Base-by-base conservation (phyloP, 1,140 invertebrate species). In the Babylonia areolata region DNA sequence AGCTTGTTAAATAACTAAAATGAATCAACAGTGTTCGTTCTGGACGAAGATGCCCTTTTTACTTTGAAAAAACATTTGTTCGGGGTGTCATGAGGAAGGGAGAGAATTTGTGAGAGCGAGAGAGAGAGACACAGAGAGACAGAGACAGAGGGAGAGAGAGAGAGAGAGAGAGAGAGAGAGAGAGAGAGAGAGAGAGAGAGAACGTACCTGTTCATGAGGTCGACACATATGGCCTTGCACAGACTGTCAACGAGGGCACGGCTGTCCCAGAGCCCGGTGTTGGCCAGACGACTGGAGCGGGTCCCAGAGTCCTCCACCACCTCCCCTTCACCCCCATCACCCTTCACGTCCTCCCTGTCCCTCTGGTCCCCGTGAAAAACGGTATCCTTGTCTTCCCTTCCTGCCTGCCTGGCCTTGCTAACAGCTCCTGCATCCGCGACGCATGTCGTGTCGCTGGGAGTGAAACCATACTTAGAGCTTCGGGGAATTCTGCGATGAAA, bases 161-260 rank as follows among this genome's bases (percentile, higher is more conserved):
- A 64, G 58, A 64, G 58, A 64, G 58, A 64, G 58, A 64, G 20
- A 64, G 58, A 64, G 58, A 64, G 58, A 64, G 58, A 64, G 58
- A 64, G 58, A 64, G 58, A 64, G 58, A 64, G 58, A 64, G 58
- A 64, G 58, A 64, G 58, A 64, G 58, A 64, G 58, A 64, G 58
- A 64, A 28, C 28, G 2, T n/a, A 64, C 58, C 28, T 12, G 58
- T n/a, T 23, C 12, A 23, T 23, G 28, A 6, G 58, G 58, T n/a
- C 23, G 58, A 5, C 17, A n/a, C 9, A 51, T 20, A 23, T 64
- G 58, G 28, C 28, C 0, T 64, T 23, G 28, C 58, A 64, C 58
- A 64, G 58, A 23, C 15, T 23, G 58, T 23, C 20, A 12, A 64
- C 58, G 5, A 64, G 58, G 23, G 58, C 58, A 23, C 58, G 58